These are phyloP conservation scores for Enteromius radiatus DNA, from an alignment of 2,797 vertebrate species.

Conservation along the genomic window DNA sequence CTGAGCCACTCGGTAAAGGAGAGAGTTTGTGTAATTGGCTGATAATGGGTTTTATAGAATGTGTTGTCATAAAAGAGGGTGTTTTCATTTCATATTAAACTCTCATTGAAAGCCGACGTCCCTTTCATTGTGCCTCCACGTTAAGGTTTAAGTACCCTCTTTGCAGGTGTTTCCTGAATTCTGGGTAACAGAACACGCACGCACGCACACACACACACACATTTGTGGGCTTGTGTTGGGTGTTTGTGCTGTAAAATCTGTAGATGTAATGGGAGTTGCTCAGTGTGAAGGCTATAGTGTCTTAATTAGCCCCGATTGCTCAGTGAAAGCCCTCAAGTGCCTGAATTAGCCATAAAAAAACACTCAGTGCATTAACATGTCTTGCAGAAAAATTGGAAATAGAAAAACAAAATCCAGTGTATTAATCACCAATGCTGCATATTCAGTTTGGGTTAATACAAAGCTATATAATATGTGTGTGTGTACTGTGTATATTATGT, in stretches of 20 bases:
- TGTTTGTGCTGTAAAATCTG: slow-evolving; percentile 33
- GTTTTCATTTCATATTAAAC: slow-evolving; percentile 55
- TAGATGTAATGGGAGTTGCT: slow-evolving; percentile 61
- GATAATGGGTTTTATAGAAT: slow-evolving; percentile 52
- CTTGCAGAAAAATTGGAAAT: slow-evolving; percentile 37
- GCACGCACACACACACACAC: neutral
- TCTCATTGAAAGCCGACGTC: slow-evolving; percentile 46
- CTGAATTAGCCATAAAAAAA: slow-evolving; percentile 66
- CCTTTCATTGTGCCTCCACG: slow-evolving; percentile 27
- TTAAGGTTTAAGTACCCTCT: slow-evolving; percentile 44
- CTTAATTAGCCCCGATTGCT: slow-evolving; percentile 79
- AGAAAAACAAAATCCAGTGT: slow-evolving; percentile 22
- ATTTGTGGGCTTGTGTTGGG: neutral
- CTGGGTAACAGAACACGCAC: neutral
- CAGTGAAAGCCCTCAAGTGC: slow-evolving; percentile 61
- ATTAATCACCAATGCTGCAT: slow-evolving; percentile 18
- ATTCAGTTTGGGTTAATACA: slow-evolving; percentile 57
- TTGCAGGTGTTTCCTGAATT: slow-evolving; percentile 53
- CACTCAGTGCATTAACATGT: slow-evolving; percentile 48
- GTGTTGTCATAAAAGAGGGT: slow-evolving; percentile 52
- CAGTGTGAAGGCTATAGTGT: slow-evolving; percentile 56
- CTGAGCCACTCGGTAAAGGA: slow-evolving; percentile 23
- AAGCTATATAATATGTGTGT: slow-evolving; percentile 32
- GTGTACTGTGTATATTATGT: no score
- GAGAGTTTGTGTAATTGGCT: slow-evolving; percentile 51